These are phyloP conservation scores for Cuculus canorus DNA, from an alignment of 2,797 vertebrate genomes.

Conservation along the genomic window DNA sequence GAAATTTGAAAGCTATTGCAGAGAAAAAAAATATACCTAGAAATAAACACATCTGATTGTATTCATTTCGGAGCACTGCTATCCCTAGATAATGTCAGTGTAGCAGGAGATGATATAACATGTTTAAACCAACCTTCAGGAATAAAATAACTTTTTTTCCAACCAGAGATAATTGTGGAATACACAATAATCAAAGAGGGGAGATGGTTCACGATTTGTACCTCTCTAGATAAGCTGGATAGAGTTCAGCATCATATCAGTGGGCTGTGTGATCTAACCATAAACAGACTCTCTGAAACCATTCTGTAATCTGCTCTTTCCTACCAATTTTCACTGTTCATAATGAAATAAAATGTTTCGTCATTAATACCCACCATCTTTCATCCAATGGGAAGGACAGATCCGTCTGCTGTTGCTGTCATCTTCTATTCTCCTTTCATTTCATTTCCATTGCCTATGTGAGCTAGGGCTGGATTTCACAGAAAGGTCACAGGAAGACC, in stretches of 20 bases:
- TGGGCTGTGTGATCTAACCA: constrained; percentile 42
- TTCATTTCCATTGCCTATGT: background rate
- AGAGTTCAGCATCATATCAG: constrained; percentile 27
- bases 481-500: constrained; percentile 9
- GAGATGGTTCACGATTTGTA: constrained; percentile 1
- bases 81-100: background rate
- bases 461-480: background rate
- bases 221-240: background rate
- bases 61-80: background rate
- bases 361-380: constrained; percentile 50
- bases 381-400: constrained; percentile 44
- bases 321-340: background rate
- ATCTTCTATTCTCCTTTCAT: background rate
- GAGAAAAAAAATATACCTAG: background rate
- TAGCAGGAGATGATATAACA: background rate
- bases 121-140: background rate
- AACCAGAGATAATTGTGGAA: background rate
- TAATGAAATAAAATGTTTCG: constrained; percentile 58
- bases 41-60: background rate
- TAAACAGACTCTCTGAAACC: constrained; percentile 26
- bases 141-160: background rate
- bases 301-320: constrained; percentile 35
- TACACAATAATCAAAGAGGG: background rate
- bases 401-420: constrained; percentile 36
- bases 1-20: background rate